Evolutionary conservation across 35 echinoderm and acorn worm genomes (phyloP).

Genomic region (Diadema setosum): DNA sequence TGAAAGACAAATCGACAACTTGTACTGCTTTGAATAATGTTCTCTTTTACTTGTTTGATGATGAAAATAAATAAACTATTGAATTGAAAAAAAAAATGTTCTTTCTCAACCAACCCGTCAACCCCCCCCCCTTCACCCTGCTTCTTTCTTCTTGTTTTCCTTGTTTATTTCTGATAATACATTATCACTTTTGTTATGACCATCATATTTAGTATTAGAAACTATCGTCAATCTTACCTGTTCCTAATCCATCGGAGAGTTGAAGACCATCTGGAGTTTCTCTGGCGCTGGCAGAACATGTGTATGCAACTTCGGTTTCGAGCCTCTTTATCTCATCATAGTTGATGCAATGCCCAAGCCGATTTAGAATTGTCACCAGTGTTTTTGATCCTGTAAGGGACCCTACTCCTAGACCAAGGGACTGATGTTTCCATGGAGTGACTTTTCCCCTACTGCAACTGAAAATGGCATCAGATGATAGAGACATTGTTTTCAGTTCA

Average conservation of each 20-base stretch:
- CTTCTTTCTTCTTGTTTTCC: neutral
- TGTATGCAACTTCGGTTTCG: conserved; percentile 67
- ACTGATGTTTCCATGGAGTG: conserved; percentile 54
- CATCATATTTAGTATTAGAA: neutral
- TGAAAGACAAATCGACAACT: no score
- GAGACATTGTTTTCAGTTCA: conserved; percentile 19
- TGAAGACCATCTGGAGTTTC: conserved; percentile 64
- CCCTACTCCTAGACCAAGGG: conserved; percentile 41
- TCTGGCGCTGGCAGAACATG: conserved; percentile 5
- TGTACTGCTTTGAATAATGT: no score
- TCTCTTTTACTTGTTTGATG: no score
- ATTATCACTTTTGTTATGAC: neutral
- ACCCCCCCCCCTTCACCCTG: neutral
- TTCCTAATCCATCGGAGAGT: conserved; percentile 22
- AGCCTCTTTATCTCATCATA: conserved; percentile 59
- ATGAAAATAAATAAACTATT: no score
- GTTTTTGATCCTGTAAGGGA: conserved; percentile 38
- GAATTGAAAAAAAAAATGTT: no score
- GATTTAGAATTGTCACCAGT: conserved; percentile 47
- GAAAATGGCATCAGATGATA: conserved; percentile 60
- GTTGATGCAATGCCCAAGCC: conserved; percentile 48
- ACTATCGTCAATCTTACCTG: conserved; percentile 38
- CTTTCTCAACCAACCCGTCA: neutral
- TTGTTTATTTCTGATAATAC: neutral
- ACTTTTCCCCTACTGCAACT: conserved; percentile 6